Conservation (phyloP, 2,113 vertebrate species). For the Pollachius pollachius region DNA sequence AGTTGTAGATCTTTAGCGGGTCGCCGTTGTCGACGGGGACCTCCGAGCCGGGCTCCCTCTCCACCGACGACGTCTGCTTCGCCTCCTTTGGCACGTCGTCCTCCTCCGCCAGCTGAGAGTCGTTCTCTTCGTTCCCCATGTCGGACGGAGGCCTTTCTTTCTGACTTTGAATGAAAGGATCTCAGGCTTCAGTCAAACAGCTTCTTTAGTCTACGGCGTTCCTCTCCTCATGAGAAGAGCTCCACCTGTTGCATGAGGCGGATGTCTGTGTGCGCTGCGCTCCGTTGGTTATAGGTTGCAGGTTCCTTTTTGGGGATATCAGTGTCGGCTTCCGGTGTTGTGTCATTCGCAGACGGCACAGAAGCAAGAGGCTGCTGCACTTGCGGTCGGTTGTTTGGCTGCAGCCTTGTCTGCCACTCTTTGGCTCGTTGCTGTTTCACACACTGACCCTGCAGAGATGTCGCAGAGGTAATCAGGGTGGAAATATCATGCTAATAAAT, state of each 20-base stretch:
- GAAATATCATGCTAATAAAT: too few relatives aligned
- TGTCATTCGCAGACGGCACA: constrained; percentile 36
- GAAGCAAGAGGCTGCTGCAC: constrained; percentile 12
- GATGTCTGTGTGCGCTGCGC: background rate
- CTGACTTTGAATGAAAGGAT: background rate
- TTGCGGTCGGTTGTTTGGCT: constrained; percentile 42
- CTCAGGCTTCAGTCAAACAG: constrained; percentile 21
- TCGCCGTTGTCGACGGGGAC: constrained; percentile 38
- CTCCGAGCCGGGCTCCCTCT: constrained; percentile 43
- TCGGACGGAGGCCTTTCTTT: background rate
- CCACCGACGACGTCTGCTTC: constrained; percentile 35
- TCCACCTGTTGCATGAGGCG: too few relatives aligned
- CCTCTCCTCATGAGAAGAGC: too few relatives aligned
- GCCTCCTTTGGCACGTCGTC: constrained; percentile 42
- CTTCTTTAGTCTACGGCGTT: background rate
- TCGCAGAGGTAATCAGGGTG: too few relatives aligned
- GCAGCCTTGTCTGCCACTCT: constrained; percentile 8
- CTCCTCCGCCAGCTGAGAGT: constrained; percentile 38
- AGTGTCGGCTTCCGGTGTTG: constrained; percentile 57
- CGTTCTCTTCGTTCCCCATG: constrained; percentile 71
- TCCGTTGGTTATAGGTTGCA: background rate
- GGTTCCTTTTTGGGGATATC: background rate
- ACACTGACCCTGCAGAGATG: too few relatives aligned
- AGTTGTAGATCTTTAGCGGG: constrained; percentile 71
- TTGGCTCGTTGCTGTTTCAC: background rate